phyloP scores from a whole-genome alignment of 2,113 vertebrate genomes.

The Halichoeres trimaculatus region DNA sequence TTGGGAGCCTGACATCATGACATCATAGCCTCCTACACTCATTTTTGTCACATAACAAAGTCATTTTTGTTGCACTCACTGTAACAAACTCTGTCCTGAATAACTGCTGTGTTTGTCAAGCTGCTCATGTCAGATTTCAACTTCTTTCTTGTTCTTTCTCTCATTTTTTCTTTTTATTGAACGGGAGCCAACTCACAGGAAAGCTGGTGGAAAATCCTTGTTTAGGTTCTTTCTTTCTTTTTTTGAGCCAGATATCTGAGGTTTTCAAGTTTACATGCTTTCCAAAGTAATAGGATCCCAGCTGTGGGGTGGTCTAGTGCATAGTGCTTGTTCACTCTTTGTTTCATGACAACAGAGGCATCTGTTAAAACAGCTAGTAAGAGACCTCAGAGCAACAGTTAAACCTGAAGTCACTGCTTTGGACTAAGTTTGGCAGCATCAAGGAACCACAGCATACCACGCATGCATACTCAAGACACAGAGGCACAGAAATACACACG shows the following conservation, averaged over 20 bases:
- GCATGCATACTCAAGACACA: slow-evolving; percentile 60
- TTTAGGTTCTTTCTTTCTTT: neutral
- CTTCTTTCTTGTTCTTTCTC: slow-evolving; percentile 24
- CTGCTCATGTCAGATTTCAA: slow-evolving; percentile 32
- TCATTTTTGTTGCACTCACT: slow-evolving; percentile 29
- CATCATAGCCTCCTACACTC: slow-evolving; percentile 49
- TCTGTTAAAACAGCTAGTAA: slow-evolving; percentile 38
- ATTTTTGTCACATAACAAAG: slow-evolving; percentile 36
- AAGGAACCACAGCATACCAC: slow-evolving; percentile 74
- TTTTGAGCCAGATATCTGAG: slow-evolving; percentile 23
- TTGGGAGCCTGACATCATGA: slow-evolving; percentile 31
- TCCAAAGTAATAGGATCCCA: slow-evolving; percentile 3
- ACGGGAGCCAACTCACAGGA: slow-evolving; percentile 26
- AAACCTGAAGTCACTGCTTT: slow-evolving; percentile 49
- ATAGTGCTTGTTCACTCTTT: neutral
- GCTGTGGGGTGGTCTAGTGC: slow-evolving; percentile 3
- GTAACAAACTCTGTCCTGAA: slow-evolving; percentile 6
- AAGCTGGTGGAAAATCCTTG: slow-evolving; percentile 53
- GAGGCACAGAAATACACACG: slow-evolving; percentile 40
- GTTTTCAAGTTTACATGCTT: slow-evolving; percentile 25
- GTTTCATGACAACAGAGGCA: slow-evolving; percentile 14
- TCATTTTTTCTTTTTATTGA: too few relatives aligned
- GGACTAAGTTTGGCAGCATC: slow-evolving; percentile 79
- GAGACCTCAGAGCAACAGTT: slow-evolving; percentile 63
- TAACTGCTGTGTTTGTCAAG: slow-evolving; percentile 25